Conservation (phyloP, 1,140 invertebrate species). For the Meloidogyne hapla region DNA sequence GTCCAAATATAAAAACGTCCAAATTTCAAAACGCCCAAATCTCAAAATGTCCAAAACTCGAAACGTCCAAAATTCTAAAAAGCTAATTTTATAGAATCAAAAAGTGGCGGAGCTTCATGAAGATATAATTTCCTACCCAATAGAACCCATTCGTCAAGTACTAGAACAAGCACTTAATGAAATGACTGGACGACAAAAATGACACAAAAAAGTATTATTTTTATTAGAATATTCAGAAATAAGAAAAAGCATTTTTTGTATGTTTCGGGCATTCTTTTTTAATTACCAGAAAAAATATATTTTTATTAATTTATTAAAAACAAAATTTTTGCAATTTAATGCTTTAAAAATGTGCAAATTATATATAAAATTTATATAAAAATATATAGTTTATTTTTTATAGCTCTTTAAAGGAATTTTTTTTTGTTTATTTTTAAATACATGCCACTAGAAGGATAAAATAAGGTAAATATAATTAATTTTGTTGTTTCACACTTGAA, state of each 20-base stretch:
- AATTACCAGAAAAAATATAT: background rate
- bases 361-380: too few relatives aligned
- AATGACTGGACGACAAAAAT: slow-evolving; percentile 23
- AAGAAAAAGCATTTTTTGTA: slow-evolving; percentile 6
- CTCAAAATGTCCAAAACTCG: background rate
- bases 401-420: too few relatives aligned
- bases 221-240: too few relatives aligned
- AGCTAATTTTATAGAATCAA: slow-evolving; percentile 12
- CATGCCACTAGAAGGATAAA: too few relatives aligned
- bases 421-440: too few relatives aligned
- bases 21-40: too few relatives aligned
- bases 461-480: slow-evolving; percentile 6
- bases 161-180: slow-evolving; percentile 6
- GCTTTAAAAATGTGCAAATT: too few relatives aligned
- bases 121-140: slow-evolving; percentile 16
- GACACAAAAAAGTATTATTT: background rate
- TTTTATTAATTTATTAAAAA: background rate
- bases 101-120: background rate
- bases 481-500: slow-evolving; percentile 41
- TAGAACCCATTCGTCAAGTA: background rate
- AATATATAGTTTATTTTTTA: too few relatives aligned
- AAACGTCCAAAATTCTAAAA: too few relatives aligned
- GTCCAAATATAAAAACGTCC: too few relatives aligned
- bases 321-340: background rate
- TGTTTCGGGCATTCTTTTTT: background rate